Evolutionary conservation across 1,140 invertebrate species (phyloP), one percentile per base, ranked within the genome.

Genomic region (Papilio polyxenes): DNA sequence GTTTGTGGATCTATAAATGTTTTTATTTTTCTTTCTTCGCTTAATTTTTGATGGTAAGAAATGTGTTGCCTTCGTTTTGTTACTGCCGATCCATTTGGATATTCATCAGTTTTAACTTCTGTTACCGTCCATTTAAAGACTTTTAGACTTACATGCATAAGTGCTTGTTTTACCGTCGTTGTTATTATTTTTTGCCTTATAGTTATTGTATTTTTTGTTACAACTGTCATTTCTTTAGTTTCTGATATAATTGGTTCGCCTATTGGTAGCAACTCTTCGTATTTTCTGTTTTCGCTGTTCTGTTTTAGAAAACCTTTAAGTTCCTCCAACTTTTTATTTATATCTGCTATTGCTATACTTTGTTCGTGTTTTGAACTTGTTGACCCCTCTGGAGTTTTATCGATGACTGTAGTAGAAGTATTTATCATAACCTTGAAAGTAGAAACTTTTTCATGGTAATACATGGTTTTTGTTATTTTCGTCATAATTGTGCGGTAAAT

Each of bases 41-140:
- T 65, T 40, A 13, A 69, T 20, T 15, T 49, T 20, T 31, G 15
- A n/a, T 62, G 59, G 15, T 79, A 79, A 65, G 31, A 40, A 11
- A 78, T 77, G 11, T 78, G 37, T 56, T 80, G 15, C 11, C 48
- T 74, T 80, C 44, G 40, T 82, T 81, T 80, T 80, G 78, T n/a
- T 72, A 74, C 17, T 51, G 49, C 44, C 40, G 76, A 49, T 15
- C 49, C 56, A 79, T 79, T 56, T 10, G 77, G 77, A 37, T 79
- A 79, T 20, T 79, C 53, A 37, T 79, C 77, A 6, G 77, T 79
- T 79, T 56, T 44, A 9, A 62, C 59, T 79, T 79, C 77, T 79
- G 51, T 79, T 59, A 59, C 20, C 10, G 23, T 62, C 23, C 51
- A 40, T 48, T 62, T 79, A 6, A n/a, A 40, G 7, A 79, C 10